Conservation (phyloP, 2,888 invertebrate species). For the Xestobium rufovillosum region DNA sequence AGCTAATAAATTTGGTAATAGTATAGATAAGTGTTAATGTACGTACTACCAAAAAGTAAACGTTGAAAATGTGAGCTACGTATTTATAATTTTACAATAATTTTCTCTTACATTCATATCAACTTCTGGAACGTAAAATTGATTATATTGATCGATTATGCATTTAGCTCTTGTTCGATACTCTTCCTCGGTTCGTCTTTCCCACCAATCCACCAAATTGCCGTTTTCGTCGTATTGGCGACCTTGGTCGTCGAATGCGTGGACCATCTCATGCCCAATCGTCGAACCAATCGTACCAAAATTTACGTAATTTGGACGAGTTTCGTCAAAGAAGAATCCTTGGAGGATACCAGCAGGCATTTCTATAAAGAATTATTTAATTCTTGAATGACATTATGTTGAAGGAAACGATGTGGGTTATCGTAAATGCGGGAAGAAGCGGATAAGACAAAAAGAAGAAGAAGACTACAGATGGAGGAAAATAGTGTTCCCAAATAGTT, state of each 20-base stretch:
- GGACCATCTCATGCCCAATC: conserved; percentile 81
- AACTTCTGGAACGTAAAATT: conserved; percentile 68
- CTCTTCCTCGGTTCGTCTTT: conserved; percentile 41
- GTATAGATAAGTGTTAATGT: not conserved
- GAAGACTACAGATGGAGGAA: too few species aligned
- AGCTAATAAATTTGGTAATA: too few species aligned
- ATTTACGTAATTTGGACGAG: conserved; percentile 79
- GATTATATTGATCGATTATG: conserved; percentile 83
- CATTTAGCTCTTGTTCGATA: conserved; percentile 69
- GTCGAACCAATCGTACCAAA: conserved; percentile 80
- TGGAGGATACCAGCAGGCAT: conserved; percentile 85
- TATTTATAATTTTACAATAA: not conserved
- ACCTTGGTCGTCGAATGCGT: conserved; percentile 78
- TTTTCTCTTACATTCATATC: conserved; percentile 31
- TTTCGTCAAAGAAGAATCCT: conserved; percentile 76
- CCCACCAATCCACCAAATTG: conserved; percentile 59
- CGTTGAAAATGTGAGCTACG: not conserved
- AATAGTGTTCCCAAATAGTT: too few species aligned
- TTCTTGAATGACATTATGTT: not conserved
- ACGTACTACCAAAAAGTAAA: not conserved
- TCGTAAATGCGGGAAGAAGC: too few species aligned
- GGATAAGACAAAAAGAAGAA: too few species aligned
- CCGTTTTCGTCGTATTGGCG: conserved; percentile 82
- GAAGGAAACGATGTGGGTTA: too few species aligned
- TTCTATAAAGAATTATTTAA: conserved; percentile 51